phyloP scores from a whole-genome alignment of 2,888 invertebrate species.

The Ctenicera cuprea region DNA sequence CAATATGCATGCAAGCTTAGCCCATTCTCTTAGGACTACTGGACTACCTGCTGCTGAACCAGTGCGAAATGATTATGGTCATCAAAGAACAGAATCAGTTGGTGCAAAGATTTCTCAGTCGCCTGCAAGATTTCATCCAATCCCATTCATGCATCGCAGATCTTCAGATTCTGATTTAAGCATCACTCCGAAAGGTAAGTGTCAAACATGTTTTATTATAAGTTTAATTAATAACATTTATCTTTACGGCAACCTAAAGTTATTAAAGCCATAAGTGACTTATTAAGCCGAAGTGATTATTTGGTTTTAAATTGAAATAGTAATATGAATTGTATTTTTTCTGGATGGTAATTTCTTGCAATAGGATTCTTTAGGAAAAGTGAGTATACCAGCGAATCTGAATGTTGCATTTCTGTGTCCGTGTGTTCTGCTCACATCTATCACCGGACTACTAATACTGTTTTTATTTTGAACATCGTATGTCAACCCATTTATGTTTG shows the following conservation, averaged over 20 bases:
- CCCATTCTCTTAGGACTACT: constrained; percentile 67
- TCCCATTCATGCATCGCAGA: constrained; percentile 80
- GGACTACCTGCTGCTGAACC: constrained; percentile 66
- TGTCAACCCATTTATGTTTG: constrained; percentile 37
- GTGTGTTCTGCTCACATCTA: constrained; percentile 53
- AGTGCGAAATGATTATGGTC: constrained; percentile 65
- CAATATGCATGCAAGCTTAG: constrained; percentile 70
- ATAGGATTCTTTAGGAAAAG: constrained; percentile 77
- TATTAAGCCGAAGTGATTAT: constrained; percentile 28
- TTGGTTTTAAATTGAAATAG: constrained; percentile 45
- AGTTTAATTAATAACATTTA: constrained; percentile 23
- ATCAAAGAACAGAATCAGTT: constrained; percentile 76
- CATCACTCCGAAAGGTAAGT: constrained; percentile 92
- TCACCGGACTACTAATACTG: constrained; percentile 47
- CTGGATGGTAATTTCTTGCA: constrained; percentile 65
- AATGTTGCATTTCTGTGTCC: constrained; percentile 59
- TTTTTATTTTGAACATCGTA: constrained; percentile 39
- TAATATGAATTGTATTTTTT: constrained; percentile 56
- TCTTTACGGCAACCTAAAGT: constrained; percentile 23
- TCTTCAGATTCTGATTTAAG: constrained; percentile 96
- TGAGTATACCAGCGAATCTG: constrained; percentile 71
- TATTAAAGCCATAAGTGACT: constrained; percentile 4
- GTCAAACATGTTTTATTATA: constrained; percentile 21
- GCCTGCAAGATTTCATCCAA: constrained; percentile 73
- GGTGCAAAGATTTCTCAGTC: constrained; percentile 76